Evolutionary conservation across 2,888 invertebrate genomes (phyloP).

Genomic region (Carcina quercana): DNA sequence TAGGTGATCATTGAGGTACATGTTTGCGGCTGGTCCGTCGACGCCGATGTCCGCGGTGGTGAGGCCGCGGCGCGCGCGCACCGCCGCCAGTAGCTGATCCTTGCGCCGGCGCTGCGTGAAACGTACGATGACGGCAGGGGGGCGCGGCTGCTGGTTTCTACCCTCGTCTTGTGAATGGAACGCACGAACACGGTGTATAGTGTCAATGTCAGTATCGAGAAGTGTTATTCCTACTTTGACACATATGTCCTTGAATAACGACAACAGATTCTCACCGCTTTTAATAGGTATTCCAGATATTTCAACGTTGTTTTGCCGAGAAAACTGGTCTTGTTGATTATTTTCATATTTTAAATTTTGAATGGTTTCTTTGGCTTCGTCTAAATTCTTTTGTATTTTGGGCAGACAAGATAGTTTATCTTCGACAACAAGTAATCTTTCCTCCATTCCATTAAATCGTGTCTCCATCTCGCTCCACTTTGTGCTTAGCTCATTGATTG

Average conservation of each 20-base stretch:
- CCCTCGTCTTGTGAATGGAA: not conserved
- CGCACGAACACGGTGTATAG: constrained; percentile 11
- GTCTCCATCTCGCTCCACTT: not conserved
- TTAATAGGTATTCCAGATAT: not conserved
- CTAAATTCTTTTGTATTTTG: not conserved
- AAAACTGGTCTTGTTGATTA: not conserved
- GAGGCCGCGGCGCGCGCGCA: constrained; percentile 13
- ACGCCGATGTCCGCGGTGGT: constrained; percentile 12
- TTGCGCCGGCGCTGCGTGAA: constrained; percentile 10
- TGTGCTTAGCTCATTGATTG: not conserved
- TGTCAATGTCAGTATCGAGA: constrained; percentile 3
- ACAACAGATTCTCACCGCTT: not conserved
- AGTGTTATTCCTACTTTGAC: not conserved
- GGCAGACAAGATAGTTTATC: not conserved
- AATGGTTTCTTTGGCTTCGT: not conserved
- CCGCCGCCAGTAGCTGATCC: constrained; percentile 12
- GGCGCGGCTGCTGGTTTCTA: not conserved
- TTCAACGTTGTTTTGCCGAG: not conserved
- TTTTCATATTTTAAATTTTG: not conserved
- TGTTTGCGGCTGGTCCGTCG: constrained; percentile 7
- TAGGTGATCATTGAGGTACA: constrained; percentile 15
- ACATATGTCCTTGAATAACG: not conserved
- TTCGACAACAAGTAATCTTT: not conserved
- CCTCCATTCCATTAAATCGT: not conserved
- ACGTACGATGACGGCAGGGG: constrained; percentile 7